Evolutionary conservation across 2,888 invertebrate species (phyloP), one percentile per base, ranked within the genome.

Genomic region (Cantharis rustica): DNA sequence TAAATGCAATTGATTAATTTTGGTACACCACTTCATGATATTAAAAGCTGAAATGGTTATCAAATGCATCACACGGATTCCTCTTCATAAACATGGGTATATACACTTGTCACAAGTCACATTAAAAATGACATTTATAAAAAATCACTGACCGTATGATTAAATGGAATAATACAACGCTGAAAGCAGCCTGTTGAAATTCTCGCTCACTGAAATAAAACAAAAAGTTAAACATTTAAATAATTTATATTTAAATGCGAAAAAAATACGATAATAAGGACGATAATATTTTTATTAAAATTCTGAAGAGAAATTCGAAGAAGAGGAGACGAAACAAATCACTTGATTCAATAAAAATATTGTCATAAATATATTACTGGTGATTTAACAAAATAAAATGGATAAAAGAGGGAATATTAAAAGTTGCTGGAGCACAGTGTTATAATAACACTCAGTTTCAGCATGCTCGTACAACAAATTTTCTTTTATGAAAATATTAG

Each of bases 141-240:
- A 68, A 68, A 72, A 72, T 72, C 72, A 72, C 68, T 68, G 68
- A 68, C 72, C 72, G 72, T 68, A 9, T 72, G 68, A 72, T 72
- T 72, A 72, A 68, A 66, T 72, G 47, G 68, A 61, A 72, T 23
- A 72, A 72, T 61, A 72, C 16, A 61, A 15, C 23, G 15, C 11
- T 68, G 47, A 23, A 20, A 47, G 26, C 23, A 23, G 27, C 16
- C 47, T 17, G 15, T 61, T 72, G 47, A 72, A 72, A 72, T 69
- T 31, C 66, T 68, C 68, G 23, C 20, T 11, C 17, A 63, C 10
- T 9, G 23, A 20, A 66, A 20, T 20, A 20, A 66, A 66, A 20
- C 23, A 20, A 20, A 64, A 66, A 66, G 23, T 47, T 47, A n/a
- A 47, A n/a, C n/a, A n/a, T 47, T 47, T 47, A 47, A 9, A 7